phyloP scores from a whole-genome alignment of 1,140 invertebrate genomes.

The Lepidurus apus region DNA sequence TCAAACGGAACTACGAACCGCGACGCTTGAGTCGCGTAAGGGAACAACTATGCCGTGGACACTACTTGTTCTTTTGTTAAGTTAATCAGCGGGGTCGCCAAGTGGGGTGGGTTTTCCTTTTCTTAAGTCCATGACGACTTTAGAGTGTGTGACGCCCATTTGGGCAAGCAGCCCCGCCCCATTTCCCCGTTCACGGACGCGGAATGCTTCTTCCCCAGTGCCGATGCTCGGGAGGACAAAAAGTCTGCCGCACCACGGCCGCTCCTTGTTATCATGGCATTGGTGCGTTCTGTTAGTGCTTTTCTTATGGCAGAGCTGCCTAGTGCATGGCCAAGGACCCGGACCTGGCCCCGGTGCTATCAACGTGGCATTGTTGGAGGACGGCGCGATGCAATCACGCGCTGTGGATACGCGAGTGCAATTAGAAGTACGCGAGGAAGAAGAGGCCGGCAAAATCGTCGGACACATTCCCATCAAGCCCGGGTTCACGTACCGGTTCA shows the following conservation, averaged over 20 bases:
- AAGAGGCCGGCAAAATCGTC: slow-evolving; percentile 71
- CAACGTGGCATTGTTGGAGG: slow-evolving; percentile 22
- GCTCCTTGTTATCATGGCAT: not conserved
- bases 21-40: not conserved
- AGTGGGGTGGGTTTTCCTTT: not conserved
- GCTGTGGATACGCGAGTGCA: slow-evolving; percentile 78
- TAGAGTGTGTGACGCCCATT: not conserved
- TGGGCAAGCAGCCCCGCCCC: not conserved
- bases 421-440: slow-evolving; percentile 74
- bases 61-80: not conserved
- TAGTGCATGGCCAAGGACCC: slow-evolving; percentile 42
- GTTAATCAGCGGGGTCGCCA: not conserved
- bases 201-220: not conserved
- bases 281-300: slow-evolving; percentile 23
- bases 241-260: not conserved
- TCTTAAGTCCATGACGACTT: not conserved
- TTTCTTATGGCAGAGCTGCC: slow-evolving; percentile 34
- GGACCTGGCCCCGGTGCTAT: slow-evolving; percentile 39
- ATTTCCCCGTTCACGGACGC: not conserved
- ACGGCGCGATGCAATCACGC: slow-evolving; percentile 67
- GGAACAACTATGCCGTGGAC: not conserved
- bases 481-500: slow-evolving; percentile 84
- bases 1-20: not conserved
- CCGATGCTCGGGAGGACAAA: not conserved
- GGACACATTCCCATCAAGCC: slow-evolving; percentile 78